A percentile compares a stretch with the other conserved stretches of the same genome.
Evolutionary conservation across 2,113 vertebrate species (phyloP).

Genomic region (Odocoileus virginianus): DNA sequence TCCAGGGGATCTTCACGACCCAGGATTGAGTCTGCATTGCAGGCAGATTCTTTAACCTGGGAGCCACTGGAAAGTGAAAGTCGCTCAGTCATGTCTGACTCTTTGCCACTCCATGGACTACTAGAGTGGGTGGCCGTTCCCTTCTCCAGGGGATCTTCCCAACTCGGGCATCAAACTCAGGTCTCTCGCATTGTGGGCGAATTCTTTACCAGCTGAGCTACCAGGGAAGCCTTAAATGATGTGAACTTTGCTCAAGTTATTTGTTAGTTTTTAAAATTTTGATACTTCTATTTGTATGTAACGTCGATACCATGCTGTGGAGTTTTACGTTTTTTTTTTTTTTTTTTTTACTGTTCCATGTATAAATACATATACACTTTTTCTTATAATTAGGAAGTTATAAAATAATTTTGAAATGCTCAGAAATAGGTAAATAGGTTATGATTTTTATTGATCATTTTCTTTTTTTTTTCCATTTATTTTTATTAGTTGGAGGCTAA

Average conservation of each 20-base stretch:
- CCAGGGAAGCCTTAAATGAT: neutral
- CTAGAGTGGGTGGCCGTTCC: neutral
- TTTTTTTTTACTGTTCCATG: neutral
- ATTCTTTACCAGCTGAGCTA: neutral
- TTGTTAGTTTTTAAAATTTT: neutral
- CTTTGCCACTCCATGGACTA: neutral
- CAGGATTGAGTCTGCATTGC: neutral
- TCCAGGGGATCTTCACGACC: neutral
- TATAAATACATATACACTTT: neutral
- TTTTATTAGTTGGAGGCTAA: no score
- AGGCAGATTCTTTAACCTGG: neutral
- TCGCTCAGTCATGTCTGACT: neutral
- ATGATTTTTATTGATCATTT: slow-evolving; percentile 12
- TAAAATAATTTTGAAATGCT: neutral
- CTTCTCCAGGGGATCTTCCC: neutral
- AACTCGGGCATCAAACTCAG: neutral
- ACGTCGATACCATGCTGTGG: neutral
- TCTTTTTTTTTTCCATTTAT: no score
- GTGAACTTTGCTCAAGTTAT: neutral
- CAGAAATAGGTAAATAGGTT: slow-evolving; percentile 29
- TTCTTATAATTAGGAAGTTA: neutral
- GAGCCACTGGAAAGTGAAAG: neutral
- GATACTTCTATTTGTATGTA: neutral
- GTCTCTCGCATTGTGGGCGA: neutral
- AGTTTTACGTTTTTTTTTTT: neutral